Base-by-base conservation (phyloP, 2,888 invertebrate species). In the Leptopterna dolabrata region DNA sequence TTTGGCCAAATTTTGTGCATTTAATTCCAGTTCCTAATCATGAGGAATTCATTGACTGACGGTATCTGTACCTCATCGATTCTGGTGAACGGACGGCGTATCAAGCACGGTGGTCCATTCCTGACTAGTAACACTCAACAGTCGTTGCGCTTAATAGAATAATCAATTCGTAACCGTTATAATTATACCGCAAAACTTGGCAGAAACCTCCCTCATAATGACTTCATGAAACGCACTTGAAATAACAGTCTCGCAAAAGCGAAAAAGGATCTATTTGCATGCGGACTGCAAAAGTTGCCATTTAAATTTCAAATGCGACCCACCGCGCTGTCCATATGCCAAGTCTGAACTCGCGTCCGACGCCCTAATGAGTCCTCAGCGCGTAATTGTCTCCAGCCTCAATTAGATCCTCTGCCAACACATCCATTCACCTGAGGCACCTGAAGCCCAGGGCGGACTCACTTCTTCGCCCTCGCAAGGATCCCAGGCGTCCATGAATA, bases 261-360 rank as follows among this genome's bases (percentile, higher is more conserved):
- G 19, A 43, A 43, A n/a, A 78, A 78, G 41, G 27, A 78, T 7
- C 16, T 19, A 41, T 45, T 78, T 78, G 41, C 43, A 41, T 45
- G 27, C 47, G 45, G 45, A 24, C 19, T 24, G 78, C 78, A 78
- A 45, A 78, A 78, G 78, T n/a, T 78, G 36, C 41, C n/a, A 78
- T 78, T 78, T 78, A 78, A 78, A 78, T 78, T 78, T 78, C 78
- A 78, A 78, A 78, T 78, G 78, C 45, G 78, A 78, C 73, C 73
- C 73, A 73, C 73, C 73, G 36, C 73, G 16, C 41, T 73, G 30
- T 36, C 73, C 41, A 16, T 78, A 27, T 78, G 78, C 78, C 78
- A 73, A 73, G 73, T 45, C 63, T 24, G 63, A 63, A 63, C 63
- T 63, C 63, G 63, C 24, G 63, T 63, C 63, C 27, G 27, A 63